Conservation (phyloP, 2,113 vertebrate species). For the Rhinolophus ferrumequinum region DNA sequence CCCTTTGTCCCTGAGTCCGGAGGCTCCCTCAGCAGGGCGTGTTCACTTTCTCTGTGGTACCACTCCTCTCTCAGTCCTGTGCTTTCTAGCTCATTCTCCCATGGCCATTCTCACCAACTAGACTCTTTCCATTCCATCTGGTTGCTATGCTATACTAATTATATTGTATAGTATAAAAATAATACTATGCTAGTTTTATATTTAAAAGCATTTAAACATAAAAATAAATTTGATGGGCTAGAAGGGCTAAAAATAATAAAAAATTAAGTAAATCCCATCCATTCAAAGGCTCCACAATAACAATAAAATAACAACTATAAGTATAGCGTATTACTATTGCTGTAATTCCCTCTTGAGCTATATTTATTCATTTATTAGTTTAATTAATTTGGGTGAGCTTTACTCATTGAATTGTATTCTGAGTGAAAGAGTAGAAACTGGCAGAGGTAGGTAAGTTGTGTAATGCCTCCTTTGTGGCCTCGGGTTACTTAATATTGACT, state of each 20-base stretch:
- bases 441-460: background rate
- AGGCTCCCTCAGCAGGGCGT: background rate
- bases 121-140: background rate
- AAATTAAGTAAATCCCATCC: background rate
- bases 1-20: background rate
- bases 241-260: background rate
- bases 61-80: background rate
- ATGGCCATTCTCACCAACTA: background rate
- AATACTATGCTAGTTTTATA: background rate
- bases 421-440: background rate
- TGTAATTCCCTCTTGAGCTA: background rate
- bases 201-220: background rate
- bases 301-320: background rate
- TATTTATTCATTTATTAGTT: background rate
- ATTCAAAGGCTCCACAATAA: background rate
- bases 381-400: background rate
- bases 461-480: background rate
- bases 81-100: background rate
- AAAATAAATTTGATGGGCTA: too few relatives aligned
- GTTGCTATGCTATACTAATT: background rate
- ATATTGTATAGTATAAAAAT: background rate
- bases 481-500: background rate
- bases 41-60: accelerated
- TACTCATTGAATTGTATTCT: background rate
- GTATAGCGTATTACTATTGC: background rate